Conservation (phyloP, 2,113 vertebrate species). For the Pyrgilauda ruficollis region DNA sequence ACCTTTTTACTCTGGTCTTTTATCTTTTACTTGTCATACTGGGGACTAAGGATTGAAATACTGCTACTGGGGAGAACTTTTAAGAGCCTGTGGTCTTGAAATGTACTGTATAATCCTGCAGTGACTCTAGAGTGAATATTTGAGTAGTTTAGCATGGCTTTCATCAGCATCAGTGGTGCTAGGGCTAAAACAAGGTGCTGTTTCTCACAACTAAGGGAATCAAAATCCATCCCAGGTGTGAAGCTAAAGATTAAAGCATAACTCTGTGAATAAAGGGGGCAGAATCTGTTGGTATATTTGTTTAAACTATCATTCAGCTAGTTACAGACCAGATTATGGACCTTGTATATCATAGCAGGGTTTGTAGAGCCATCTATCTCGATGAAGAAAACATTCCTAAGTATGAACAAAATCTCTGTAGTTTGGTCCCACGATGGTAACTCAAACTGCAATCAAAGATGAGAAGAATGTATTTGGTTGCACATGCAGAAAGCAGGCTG, state of each 20-base stretch:
- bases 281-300: not conserved
- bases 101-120: not conserved
- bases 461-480: not conserved
- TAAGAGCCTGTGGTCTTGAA: not conserved
- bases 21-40: not conserved
- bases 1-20: slow-evolving; percentile 43
- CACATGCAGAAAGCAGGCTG: not conserved
- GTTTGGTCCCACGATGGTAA: not conserved
- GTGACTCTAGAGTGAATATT: not conserved
- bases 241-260: not conserved
- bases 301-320: not conserved
- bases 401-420: not conserved
- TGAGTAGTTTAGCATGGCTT: not conserved
- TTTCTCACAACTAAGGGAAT: not conserved
- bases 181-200: not conserved
- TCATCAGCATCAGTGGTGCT: not conserved
- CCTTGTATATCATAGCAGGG: not conserved
- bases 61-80: slow-evolving; percentile 52
- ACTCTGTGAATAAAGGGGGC: not conserved
- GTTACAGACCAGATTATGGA: not conserved
- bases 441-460: not conserved
- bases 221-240: not conserved
- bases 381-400: not conserved
- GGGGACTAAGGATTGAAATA: slow-evolving; percentile 66
- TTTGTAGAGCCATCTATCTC: not conserved